A percentile compares a stretch with the other conserved stretches of the same genome.
These are phyloP conservation scores for Pterocles burchelli DNA, from an alignment of 2,113 vertebrate species.

Conservation along the genomic window DNA sequence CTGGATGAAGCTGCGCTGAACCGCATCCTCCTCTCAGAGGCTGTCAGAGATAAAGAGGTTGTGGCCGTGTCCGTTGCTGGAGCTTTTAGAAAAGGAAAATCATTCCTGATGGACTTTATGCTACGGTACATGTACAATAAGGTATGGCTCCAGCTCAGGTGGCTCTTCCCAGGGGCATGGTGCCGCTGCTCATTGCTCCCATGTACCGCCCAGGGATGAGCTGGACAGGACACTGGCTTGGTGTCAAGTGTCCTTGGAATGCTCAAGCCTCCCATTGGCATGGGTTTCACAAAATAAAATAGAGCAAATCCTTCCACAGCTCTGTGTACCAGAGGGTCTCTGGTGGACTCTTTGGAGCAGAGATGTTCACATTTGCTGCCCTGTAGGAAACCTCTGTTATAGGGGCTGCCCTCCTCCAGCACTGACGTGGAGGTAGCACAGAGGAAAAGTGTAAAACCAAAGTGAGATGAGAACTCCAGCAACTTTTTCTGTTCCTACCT, in stretches of 20 bases:
- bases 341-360: background rate
- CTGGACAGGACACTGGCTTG: background rate
- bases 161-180: background rate
- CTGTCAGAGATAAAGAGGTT: conserved; percentile 91
- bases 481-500: background rate
- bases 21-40: conserved; percentile 91
- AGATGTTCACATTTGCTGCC: background rate
- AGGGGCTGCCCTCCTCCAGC: background rate
- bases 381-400: background rate
- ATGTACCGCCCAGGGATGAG: rapidly evolving
- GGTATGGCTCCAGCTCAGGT: conserved; percentile 63
- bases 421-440: background rate
- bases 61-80: conserved; percentile 96
- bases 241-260: background rate
- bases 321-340: background rate
- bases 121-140: conserved; percentile 97
- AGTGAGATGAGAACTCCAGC: background rate
- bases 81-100: conserved; percentile 97
- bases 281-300: background rate
- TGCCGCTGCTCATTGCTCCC: background rate
- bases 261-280: background rate
- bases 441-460: background rate
- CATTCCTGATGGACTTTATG: conserved; percentile 99
- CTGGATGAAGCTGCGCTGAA: conserved; percentile 91
- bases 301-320: background rate